Base-by-base conservation (phyloP, 2,113 vertebrate species). In the Tetrax tetrax region DNA sequence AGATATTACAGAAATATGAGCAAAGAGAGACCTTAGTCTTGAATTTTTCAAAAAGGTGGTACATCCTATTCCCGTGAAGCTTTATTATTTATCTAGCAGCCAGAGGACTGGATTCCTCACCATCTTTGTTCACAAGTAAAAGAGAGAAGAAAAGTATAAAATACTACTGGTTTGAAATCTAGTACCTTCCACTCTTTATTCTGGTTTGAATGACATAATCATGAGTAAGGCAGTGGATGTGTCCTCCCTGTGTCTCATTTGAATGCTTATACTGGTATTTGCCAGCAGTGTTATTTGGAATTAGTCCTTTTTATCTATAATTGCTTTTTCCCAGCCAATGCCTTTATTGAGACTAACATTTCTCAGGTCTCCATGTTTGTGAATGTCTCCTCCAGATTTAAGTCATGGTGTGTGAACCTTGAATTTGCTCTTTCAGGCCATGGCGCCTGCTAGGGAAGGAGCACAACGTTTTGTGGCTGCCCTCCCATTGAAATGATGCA, bases 401-500 rank as follows among this genome's bases (percentile, higher is more conserved):
- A 69, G 33, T 66, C 25, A 27, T 5, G 37, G 1, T 37, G 7
- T 4, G 0, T 18, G 10, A 12, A 37, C 17, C 12, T 89, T 59
- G 37, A 43, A 29, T 28, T 78, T 61, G 27, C 16, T 56, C 7
- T 77, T 60, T 60, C 19, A n/a, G 47, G 41, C 27, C 23, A 2
- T 4, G 0, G 29, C 66, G 23, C 9, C 23, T 20, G 16, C 28
- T 50, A 19, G 37, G 47, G 14, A 37, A 69, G 35, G 14, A 75
- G 28, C 13, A 59, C 11, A 15, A 45, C 16, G 7, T 45, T 59
- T 79, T 51, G 33, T 47, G 47, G 16, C 14, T 63, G 16, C 29
- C 11, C 10, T 45, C 29, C 27, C 3, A 1, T 18, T 4, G 51
- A 41, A 82, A 21, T 0, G 0, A 51, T 19, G 20, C 50, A 48